Evolutionary conservation across 2,797 vertebrate genomes (phyloP).

Genomic region (Smutsia gigantea): DNA sequence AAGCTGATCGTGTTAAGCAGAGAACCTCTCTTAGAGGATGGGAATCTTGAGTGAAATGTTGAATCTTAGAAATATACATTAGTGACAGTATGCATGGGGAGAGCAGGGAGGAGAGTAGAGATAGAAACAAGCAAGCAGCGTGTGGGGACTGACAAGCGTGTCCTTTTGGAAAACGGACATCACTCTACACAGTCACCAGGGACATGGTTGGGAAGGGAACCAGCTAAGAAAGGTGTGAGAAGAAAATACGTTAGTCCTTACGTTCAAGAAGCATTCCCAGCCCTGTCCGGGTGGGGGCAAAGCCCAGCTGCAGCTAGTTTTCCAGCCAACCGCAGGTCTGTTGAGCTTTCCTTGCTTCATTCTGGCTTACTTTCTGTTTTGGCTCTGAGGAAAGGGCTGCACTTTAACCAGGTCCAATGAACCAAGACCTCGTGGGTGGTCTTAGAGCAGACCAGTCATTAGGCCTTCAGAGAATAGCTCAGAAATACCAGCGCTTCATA

Average conservation of each 20-base stretch:
- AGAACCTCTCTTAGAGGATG: neutral
- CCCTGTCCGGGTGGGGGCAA: neutral
- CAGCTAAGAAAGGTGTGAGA: neutral
- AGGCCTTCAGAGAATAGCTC: neutral
- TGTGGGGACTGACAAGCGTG: neutral
- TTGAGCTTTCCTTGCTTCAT: neutral
- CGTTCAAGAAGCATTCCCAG: neutral
- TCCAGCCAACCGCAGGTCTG: neutral
- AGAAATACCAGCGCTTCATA: neutral
- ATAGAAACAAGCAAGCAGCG: neutral
- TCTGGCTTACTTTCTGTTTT: neutral
- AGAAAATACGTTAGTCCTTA: neutral
- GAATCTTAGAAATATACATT: neutral
- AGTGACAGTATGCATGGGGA: neutral
- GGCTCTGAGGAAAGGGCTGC: neutral
- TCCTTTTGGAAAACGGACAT: neutral
- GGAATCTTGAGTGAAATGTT: neutral
- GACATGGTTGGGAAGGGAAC: neutral
- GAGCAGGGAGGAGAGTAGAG: neutral
- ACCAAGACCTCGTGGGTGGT: neutral
- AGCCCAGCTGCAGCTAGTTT: neutral
- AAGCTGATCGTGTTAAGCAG: neutral
- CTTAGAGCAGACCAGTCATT: neutral
- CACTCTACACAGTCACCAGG: neutral
- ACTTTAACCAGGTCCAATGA: neutral